phyloP scores from a whole-genome alignment of 2,888 invertebrate genomes.

The Sinotaia quadrata region DNA sequence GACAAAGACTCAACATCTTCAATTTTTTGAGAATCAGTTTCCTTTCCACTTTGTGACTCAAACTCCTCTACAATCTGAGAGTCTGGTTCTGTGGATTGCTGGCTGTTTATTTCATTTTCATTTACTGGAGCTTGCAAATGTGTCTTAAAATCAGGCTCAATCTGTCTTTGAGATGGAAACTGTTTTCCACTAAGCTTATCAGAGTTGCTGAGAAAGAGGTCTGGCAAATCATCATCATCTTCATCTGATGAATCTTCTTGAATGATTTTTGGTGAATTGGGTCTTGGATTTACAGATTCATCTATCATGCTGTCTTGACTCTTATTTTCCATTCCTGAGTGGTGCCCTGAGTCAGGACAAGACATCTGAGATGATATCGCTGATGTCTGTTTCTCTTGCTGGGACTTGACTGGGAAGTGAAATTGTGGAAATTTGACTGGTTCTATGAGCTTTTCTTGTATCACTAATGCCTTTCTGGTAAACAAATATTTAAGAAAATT shows the following conservation, averaged over 20 bases:
- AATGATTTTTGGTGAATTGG: too few species aligned
- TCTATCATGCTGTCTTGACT: neutral
- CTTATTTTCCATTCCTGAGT: neutral
- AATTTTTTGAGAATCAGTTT: conserved; percentile 7
- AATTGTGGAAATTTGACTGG: conserved; percentile 12
- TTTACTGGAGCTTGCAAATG: too few species aligned
- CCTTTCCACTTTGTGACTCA: neutral
- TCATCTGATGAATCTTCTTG: too few species aligned
- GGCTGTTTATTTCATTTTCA: too few species aligned
- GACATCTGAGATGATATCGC: conserved; percentile 6
- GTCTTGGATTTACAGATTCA: too few species aligned
- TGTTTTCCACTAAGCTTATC: neutral
- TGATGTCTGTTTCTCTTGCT: neutral
- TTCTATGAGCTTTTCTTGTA: conserved; percentile 40
- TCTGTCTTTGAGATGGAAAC: neutral
- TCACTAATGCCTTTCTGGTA: conserved; percentile 51
- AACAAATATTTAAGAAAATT: too few species aligned
- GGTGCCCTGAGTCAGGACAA: conserved; percentile 1
- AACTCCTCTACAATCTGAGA: conserved; percentile 8
- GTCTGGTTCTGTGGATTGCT: too few species aligned
- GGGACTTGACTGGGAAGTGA: neutral
- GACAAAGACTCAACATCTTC: conserved; percentile 14
- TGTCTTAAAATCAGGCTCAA: too few species aligned
- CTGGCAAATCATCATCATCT: conserved; percentile 8
- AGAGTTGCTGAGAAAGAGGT: neutral